These are phyloP conservation scores for Monopis laevigella DNA, from an alignment of 2,888 invertebrate genomes.

Conservation along the genomic window DNA sequence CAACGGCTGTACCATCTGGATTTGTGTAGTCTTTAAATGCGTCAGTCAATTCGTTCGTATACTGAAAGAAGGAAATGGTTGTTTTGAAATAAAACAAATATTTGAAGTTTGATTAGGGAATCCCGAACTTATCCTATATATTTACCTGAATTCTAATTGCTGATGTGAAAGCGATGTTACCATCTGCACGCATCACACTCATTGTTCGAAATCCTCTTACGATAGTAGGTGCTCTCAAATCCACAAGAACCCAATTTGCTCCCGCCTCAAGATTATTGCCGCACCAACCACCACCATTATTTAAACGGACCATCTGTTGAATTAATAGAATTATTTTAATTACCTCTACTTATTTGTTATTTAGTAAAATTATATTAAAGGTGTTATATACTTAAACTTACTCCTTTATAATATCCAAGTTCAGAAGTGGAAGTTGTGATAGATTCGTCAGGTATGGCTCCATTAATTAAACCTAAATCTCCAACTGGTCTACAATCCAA, in stretches of 20 bases:
- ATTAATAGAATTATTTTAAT: not conserved
- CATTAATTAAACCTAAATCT: conserved; percentile 87
- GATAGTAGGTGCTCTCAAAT: conserved; percentile 88
- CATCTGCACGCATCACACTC: conserved; percentile 84
- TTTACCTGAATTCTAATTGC: conserved; percentile 81
- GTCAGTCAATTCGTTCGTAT: conserved; percentile 89
- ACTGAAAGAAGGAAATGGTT: conserved; percentile 70
- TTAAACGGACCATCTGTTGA: conserved; percentile 80
- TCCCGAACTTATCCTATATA: too few species aligned
- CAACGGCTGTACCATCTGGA: conserved; percentile 91
- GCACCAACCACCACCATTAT: conserved; percentile 89
- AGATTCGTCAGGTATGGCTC: conserved; percentile 90
- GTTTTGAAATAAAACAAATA: too few species aligned
- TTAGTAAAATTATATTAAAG: not conserved
- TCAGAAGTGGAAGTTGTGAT: conserved; percentile 87
- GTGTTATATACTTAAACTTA: conserved; percentile 38
- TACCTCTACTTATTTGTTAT: not conserved
- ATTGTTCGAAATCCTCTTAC: conserved; percentile 91
- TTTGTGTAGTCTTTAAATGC: conserved; percentile 91
- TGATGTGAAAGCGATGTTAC: conserved; percentile 87
- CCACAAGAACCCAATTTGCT: conserved; percentile 88
- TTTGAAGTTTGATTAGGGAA: too few species aligned
- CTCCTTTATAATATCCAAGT: conserved; percentile 82
- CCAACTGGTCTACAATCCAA: conserved; percentile 91
- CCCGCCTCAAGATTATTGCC: conserved; percentile 87